phyloP scores from a whole-genome alignment of 2,888 invertebrate species.

The Bibio marci region DNA sequence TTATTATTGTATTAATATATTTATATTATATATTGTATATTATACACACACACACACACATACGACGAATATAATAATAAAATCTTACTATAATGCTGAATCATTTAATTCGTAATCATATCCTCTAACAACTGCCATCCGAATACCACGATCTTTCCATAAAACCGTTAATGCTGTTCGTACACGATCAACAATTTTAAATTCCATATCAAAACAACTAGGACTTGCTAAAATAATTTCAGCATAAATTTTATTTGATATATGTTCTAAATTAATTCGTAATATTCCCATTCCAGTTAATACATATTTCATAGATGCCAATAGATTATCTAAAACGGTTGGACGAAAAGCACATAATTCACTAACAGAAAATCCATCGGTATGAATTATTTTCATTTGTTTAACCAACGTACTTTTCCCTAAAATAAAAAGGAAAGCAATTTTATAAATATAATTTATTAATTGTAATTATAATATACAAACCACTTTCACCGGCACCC shows the following conservation, averaged over 20 bases:
- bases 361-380: constrained; percentile 41
- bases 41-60: no score
- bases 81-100: constrained; percentile 44
- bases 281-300: constrained; percentile 46
- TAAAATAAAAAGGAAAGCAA: constrained; percentile 3
- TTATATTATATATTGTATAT: no score
- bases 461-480: constrained; percentile 5
- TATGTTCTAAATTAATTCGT: constrained; percentile 40
- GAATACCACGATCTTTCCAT: constrained; percentile 45
- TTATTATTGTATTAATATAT: no score
- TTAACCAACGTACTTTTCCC: constrained; percentile 50
- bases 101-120: constrained; percentile 50
- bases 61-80: constrained; percentile 13
- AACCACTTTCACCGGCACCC: constrained; percentile 43
- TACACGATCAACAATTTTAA: constrained; percentile 34
- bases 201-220: constrained; percentile 37
- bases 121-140: constrained; percentile 43
- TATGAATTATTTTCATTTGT: constrained; percentile 53
- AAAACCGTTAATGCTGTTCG: constrained; percentile 35
- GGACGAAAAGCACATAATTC: constrained; percentile 44
- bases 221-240: constrained; percentile 33
- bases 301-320: constrained; percentile 50
- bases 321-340: constrained; percentile 43
- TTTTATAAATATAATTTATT: no score
- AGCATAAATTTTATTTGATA: constrained; percentile 38